Evolutionary conservation across 1,140 invertebrate species (phyloP).

Genomic region (Zaprionus lachaisei): DNA sequence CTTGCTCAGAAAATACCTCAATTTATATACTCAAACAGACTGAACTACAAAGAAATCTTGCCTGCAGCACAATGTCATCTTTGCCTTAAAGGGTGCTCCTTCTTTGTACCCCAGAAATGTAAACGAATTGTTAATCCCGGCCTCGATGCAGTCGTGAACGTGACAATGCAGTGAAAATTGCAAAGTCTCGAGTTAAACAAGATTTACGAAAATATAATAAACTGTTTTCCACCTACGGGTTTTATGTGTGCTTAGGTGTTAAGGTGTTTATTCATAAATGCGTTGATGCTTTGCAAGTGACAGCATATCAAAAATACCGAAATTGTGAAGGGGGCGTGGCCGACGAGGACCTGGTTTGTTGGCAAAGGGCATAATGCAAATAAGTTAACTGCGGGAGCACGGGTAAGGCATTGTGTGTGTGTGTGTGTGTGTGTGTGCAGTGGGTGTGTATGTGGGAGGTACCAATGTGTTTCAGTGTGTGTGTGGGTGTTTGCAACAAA

Average conservation of each 20-base stretch:
- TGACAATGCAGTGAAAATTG: slow-evolving; percentile 4
- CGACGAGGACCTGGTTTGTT: slow-evolving; percentile 8
- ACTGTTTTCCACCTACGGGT: not conserved
- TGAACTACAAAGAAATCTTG: not conserved
- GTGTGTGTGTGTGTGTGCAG: slow-evolving; percentile 8
- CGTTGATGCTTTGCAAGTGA: not conserved
- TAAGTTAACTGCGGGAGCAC: slow-evolving; percentile 24
- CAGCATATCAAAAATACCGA: slow-evolving; percentile 6
- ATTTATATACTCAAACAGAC: not conserved
- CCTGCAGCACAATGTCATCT: not conserved
- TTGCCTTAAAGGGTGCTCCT: not conserved
- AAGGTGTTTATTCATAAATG: slow-evolving; percentile 1
- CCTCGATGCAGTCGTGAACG: not conserved
- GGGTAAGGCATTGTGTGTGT: not conserved
- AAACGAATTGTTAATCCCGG: not conserved
- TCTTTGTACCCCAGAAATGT: not conserved
- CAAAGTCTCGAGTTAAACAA: slow-evolving; percentile 11
- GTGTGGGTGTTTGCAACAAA: slow-evolving; percentile 43
- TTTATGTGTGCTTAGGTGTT: not conserved
- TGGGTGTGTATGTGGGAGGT: not conserved
- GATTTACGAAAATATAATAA: slow-evolving; percentile 2
- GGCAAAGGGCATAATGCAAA: slow-evolving; percentile 41
- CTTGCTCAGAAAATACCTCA: not conserved
- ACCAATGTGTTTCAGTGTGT: not conserved
- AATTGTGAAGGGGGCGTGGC: slow-evolving; percentile 1